phyloP scores from a whole-genome alignment of 2,113 vertebrate genomes.

The Aspiorhynchus laticeps region DNA sequence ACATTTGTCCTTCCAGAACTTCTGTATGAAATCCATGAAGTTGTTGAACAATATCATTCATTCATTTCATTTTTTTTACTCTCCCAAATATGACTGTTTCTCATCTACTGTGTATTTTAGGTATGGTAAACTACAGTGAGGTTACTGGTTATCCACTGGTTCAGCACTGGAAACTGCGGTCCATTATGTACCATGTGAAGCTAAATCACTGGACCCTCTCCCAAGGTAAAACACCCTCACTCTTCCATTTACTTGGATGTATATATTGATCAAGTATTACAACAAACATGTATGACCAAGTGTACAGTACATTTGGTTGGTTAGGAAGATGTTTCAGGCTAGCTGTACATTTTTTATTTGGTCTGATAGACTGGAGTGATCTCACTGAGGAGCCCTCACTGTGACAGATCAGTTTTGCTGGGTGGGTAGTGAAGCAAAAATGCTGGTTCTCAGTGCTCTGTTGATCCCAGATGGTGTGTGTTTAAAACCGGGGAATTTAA shows the following conservation, averaged over 20 bases:
- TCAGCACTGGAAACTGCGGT: slow-evolving; percentile 94
- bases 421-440: slow-evolving; percentile 61
- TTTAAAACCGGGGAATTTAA: slow-evolving; percentile 10
- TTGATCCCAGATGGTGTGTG: not conserved
- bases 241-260: not conserved
- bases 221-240: slow-evolving; percentile 80
- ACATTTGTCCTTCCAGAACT: not conserved
- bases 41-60: too few species aligned
- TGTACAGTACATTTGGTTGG: not conserved
- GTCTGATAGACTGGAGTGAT: slow-evolving; percentile 15
- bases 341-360: slow-evolving; percentile 26
- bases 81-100: slow-evolving; percentile 18
- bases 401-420: slow-evolving; percentile 3
- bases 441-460: not conserved
- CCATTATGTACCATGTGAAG: slow-evolving; percentile 91
- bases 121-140: slow-evolving; percentile 99
- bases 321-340: not conserved
- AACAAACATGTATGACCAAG: not conserved
- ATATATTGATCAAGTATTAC: not conserved
- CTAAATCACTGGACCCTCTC: slow-evolving; percentile 92
- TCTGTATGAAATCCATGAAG: not conserved
- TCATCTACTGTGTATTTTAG: slow-evolving; percentile 64
- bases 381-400: not conserved
- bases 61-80: too few species aligned
- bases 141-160: slow-evolving; percentile 93